Conservation (phyloP, 2,113 vertebrate genomes). For the Zapus hudsonius region DNA sequence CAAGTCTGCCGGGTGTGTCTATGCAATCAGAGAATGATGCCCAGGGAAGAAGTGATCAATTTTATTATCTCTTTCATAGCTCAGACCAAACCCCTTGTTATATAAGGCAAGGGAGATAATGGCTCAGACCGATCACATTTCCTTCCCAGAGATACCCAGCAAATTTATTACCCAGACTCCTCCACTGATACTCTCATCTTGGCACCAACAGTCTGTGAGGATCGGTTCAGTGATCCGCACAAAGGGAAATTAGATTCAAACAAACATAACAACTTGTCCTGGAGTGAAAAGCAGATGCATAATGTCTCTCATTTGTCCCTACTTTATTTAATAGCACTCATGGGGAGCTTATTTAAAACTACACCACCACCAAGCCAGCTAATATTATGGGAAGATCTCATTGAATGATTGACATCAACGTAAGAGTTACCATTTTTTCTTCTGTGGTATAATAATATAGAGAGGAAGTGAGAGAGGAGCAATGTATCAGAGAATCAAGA, state of each 20-base stretch:
- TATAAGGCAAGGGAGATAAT: not conserved
- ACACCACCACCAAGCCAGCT: not conserved
- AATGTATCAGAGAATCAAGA: not conserved
- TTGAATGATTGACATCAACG: not conserved
- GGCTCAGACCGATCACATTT: not conserved
- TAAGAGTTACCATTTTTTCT: not conserved
- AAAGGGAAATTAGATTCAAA: conserved; percentile 74
- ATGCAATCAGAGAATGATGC: rapidly evolving
- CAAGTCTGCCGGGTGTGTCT: not conserved
- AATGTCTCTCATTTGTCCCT: conserved; percentile 73
- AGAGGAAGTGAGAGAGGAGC: not conserved
- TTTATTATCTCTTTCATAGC: not conserved
- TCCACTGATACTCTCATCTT: not conserved
- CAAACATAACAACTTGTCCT: conserved; percentile 74
- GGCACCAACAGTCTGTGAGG: not conserved
- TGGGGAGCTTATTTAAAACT: conserved; percentile 69
- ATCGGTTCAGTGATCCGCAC: conserved; percentile 64
- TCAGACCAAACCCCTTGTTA: not conserved
- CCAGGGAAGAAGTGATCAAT: rapidly evolving
- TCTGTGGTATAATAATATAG: not conserved
- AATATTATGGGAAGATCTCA: not conserved
- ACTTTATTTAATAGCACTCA: conserved; percentile 76
- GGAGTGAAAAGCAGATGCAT: conserved; percentile 66
- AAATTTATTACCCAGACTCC: not conserved
- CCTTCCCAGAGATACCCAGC: conserved; percentile 32